Evolutionary conservation across 92 coral and sea anemone genomes (phyloP).

Genomic region (Galaxea fascicularis): DNA sequence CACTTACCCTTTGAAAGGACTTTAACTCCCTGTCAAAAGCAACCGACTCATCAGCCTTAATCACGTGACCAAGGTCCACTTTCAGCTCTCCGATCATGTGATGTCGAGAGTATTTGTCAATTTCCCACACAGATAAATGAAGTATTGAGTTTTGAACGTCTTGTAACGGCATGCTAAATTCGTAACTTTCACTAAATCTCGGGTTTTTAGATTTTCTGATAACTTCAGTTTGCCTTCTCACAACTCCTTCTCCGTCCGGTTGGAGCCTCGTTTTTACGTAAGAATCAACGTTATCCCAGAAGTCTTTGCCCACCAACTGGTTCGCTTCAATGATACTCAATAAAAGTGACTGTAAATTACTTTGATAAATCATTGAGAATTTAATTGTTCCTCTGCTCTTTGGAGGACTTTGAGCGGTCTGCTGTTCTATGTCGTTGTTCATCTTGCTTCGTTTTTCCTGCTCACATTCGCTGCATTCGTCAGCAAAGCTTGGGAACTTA

Average conservation of each 20-base stretch:
- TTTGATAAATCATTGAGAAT: constrained; percentile 73
- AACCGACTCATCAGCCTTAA: constrained; percentile 68
- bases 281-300: constrained; percentile 89
- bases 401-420: constrained; percentile 61
- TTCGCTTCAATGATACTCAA: constrained; percentile 71
- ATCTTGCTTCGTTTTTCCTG: constrained; percentile 46
- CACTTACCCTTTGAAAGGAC: constrained; percentile 66
- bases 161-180: constrained; percentile 51
- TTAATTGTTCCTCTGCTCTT: constrained; percentile 74
- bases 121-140: constrained; percentile 75
- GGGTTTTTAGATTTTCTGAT: constrained; percentile 68
- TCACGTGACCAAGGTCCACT: constrained; percentile 64
- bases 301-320: constrained; percentile 85
- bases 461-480: constrained; percentile 79
- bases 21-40: constrained; percentile 61
- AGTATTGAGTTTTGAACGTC: constrained; percentile 61
- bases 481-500: constrained; percentile 21
- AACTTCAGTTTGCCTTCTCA: constrained; percentile 66
- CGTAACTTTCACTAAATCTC: constrained; percentile 60
- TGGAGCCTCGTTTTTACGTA: constrained; percentile 75
- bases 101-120: constrained; percentile 81
- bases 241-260: constrained; percentile 64
- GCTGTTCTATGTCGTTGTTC: constrained; percentile 25
- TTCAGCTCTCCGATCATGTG: constrained; percentile 84
- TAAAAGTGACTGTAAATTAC: constrained; percentile 51